Evolutionary conservation across 2,797 vertebrate species (phyloP).

Genomic region (Poeciliopsis paucimaculata): DNA sequence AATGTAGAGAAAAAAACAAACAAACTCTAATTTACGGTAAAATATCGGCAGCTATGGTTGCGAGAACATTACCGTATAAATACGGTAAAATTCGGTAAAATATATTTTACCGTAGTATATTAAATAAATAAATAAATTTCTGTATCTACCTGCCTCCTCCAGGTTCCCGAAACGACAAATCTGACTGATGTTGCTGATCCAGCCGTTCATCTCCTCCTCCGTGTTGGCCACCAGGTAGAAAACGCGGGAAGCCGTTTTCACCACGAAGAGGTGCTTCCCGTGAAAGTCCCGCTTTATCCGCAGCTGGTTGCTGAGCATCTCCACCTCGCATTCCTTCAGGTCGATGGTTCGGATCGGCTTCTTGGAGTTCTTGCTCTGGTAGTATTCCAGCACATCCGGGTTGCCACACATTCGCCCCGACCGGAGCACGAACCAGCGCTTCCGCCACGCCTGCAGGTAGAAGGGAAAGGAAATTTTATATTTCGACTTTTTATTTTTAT

Average conservation of each 20-base stretch:
- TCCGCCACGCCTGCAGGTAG: conserved; percentile 90
- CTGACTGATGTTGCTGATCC: conserved; percentile 93
- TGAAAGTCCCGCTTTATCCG: conserved; percentile 90
- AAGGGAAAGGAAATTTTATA: conserved; percentile 17
- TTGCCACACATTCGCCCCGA: conserved; percentile 95
- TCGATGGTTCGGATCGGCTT: conserved; percentile 95
- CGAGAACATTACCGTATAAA: no score
- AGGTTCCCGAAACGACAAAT: conserved; percentile 90
- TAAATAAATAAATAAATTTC: neutral
- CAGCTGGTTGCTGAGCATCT: conserved; percentile 85
- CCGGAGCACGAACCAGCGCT: conserved; percentile 97
- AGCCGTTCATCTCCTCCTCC: conserved; percentile 94
- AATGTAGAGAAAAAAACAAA: no score
- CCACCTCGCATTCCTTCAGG: conserved; percentile 92
- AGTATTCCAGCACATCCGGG: conserved; percentile 96
- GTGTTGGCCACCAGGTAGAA: conserved; percentile 98
- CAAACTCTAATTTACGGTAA: no score
- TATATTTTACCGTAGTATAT: neutral
- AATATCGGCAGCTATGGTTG: no score
- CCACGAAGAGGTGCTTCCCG: conserved; percentile 92
- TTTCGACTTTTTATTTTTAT: neutral
- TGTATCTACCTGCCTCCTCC: conserved; percentile 85
- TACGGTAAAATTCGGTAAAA: no score
- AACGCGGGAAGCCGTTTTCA: conserved; percentile 90
- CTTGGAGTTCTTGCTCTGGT: conserved; percentile 89